Conservation (phyloP, 2,113 vertebrate genomes). For the Malurus melanocephalus region DNA sequence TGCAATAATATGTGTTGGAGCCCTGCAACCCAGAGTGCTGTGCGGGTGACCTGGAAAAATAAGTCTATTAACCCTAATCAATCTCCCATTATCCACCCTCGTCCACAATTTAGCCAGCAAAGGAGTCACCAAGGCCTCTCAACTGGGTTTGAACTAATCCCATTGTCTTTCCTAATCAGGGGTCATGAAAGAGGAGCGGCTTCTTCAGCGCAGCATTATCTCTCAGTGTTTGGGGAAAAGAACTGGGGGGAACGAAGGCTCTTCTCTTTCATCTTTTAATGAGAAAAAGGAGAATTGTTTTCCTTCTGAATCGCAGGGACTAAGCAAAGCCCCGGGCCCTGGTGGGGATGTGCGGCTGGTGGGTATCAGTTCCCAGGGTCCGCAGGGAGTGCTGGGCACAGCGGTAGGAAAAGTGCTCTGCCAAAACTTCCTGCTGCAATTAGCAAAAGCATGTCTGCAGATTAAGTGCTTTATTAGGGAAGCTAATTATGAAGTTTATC, state of each 20-base stretch:
- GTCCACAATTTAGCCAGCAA: conserved; percentile 66
- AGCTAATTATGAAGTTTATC: conserved; percentile 76
- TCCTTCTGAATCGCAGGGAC: conserved; percentile 57
- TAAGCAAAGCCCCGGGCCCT: conserved; percentile 68
- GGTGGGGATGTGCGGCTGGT: neutral
- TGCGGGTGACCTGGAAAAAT: conserved; percentile 79
- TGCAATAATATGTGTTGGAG: conserved; percentile 68
- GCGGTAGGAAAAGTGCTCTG: conserved; percentile 13
- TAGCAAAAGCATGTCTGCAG: conserved; percentile 59
- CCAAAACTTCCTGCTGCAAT: conserved; percentile 73
- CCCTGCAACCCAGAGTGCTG: conserved; percentile 62
- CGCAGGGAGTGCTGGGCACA: conserved; percentile 34
- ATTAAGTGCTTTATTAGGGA: conserved; percentile 75
- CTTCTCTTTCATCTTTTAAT: conserved; percentile 73
- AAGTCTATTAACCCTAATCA: conserved; percentile 86
- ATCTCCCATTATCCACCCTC: conserved; percentile 80
- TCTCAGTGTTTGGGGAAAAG: conserved; percentile 13
- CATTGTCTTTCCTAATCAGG: conserved; percentile 69
- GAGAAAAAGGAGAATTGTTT: conserved; percentile 77
- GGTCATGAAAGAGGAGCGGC: conserved; percentile 42
- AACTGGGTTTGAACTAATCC: conserved; percentile 64
- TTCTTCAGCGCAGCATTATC: conserved; percentile 54
- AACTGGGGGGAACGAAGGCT: rapidly evolving
- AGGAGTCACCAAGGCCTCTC: conserved; percentile 53
- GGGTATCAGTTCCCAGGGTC: conserved; percentile 55